Conservation (phyloP, 2,888 invertebrate species). For the Harmothoe impar region DNA sequence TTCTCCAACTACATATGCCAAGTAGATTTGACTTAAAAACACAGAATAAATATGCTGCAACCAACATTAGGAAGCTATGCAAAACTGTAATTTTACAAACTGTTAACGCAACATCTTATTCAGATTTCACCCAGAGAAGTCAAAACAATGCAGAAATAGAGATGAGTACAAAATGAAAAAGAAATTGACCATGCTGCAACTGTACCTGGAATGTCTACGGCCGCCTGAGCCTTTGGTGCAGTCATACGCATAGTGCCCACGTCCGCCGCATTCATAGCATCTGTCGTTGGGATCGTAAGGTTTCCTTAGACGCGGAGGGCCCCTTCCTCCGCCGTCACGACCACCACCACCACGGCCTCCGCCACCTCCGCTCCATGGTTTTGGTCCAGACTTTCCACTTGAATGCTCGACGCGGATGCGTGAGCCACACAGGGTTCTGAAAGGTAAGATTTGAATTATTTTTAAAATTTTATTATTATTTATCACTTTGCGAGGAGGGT, state of each 20-base stretch:
- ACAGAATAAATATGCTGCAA: too few relatives aligned
- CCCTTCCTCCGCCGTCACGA: not conserved
- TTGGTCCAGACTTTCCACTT: constrained; percentile 88
- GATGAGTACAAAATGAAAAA: too few relatives aligned
- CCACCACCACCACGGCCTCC: constrained; percentile 76
- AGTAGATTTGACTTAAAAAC: too few relatives aligned
- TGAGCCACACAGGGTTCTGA: constrained; percentile 87
- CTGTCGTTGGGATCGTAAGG: constrained; percentile 95
- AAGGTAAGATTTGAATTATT: not conserved
- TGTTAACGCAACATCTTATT: too few relatives aligned
- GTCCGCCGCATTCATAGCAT: constrained; percentile 96
- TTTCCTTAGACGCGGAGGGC: constrained; percentile 78
- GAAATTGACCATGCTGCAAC: not conserved
- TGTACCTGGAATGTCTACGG: not conserved
- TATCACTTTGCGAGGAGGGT: too few relatives aligned
- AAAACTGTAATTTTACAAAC: too few relatives aligned
- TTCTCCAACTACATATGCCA: too few relatives aligned
- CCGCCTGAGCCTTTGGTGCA: constrained; percentile 84
- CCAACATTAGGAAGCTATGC: too few relatives aligned
- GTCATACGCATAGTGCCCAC: constrained; percentile 96
- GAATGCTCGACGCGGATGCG: constrained; percentile 96
- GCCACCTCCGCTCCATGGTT: constrained; percentile 77
- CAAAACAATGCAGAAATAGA: too few relatives aligned
- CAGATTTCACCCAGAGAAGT: too few relatives aligned
- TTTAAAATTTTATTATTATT: too few relatives aligned